Percentiles rank a stretch among this genome's conserved stretches.
Evolutionary conservation across 1,140 invertebrate species (phyloP).

Genomic region (Leptoteleia sp.): DNA sequence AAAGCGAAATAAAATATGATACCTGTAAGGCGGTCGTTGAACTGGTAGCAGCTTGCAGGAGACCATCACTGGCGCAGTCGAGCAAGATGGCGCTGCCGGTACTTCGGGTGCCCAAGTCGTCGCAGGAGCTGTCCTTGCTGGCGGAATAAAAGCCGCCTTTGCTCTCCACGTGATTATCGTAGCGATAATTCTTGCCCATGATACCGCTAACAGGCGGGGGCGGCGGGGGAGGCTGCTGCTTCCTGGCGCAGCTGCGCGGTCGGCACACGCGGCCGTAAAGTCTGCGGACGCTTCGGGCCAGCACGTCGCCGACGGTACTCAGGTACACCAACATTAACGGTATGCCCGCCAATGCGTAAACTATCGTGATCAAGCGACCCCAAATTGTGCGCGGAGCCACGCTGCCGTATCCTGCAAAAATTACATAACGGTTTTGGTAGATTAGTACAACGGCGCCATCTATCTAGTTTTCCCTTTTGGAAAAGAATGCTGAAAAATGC

Average conservation of each 20-base stretch:
- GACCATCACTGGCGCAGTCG: conserved; percentile 75
- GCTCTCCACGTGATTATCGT: conserved; percentile 78
- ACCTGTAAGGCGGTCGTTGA: conserved; percentile 74
- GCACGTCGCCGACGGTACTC: conserved; percentile 90
- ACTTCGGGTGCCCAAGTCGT: conserved; percentile 73
- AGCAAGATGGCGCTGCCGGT: conserved; percentile 75
- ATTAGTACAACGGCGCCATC: too few species aligned
- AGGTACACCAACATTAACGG: conserved; percentile 93
- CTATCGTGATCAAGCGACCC: conserved; percentile 91
- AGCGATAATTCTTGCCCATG: conserved; percentile 73
- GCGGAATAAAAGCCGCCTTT: conserved; percentile 73
- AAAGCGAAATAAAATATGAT: not conserved
- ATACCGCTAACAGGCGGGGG: conserved; percentile 69
- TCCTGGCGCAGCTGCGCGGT: conserved; percentile 75
- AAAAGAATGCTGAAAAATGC: too few species aligned
- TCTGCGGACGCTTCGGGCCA: conserved; percentile 85
- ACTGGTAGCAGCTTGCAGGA: conserved; percentile 75
- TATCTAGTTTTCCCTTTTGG: too few species aligned
- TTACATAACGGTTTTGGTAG: not conserved
- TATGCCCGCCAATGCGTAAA: conserved; percentile 94
- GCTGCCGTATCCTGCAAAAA: conserved; percentile 92
- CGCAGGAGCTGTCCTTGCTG: conserved; percentile 77
- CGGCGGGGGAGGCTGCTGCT: conserved; percentile 72
- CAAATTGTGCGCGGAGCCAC: conserved; percentile 93
- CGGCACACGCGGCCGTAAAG: too few species aligned